phyloP scores from a whole-genome alignment of 1,140 invertebrate species.

The Thaumetopoea pityocampa region DNA sequence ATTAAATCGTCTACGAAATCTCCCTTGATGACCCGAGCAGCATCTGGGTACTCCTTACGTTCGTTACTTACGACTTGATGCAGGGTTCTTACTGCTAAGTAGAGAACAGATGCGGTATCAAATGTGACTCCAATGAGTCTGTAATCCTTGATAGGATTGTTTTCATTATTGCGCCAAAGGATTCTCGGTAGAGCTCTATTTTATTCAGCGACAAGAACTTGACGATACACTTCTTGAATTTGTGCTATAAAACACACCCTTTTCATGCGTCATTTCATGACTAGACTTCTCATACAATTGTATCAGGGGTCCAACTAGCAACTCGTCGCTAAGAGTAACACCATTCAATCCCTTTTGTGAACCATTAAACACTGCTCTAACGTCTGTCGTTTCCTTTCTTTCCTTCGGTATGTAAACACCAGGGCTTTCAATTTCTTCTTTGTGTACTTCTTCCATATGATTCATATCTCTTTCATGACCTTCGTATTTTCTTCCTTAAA shows the following conservation, averaged over 20 bases:
- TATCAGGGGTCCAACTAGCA: conserved; percentile 15
- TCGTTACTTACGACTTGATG: conserved; percentile 29
- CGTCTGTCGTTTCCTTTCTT: conserved; percentile 3
- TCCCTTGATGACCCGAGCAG: too few species aligned
- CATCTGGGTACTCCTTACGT: conserved; percentile 10
- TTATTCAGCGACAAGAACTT: conserved; percentile 11
- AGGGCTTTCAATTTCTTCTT: conserved; percentile 2
- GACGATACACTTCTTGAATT: conserved; percentile 11
- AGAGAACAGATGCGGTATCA: conserved; percentile 35
- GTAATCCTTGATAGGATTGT: conserved; percentile 19
- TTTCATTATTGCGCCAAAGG: conserved; percentile 33
- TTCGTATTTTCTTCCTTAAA: conserved; percentile 9
- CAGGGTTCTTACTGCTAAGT: conserved; percentile 29
- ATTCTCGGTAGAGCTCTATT: conserved; percentile 37
- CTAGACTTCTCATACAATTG: conserved; percentile 15
- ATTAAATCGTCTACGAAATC: conserved; percentile 53
- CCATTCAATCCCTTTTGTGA: conserved; percentile 8
- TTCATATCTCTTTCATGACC: conserved; percentile 14
- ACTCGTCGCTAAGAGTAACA: conserved; percentile 10
- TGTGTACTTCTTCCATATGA: conserved; percentile 15
- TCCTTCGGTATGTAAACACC: conserved; percentile 9
- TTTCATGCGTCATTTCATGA: conserved; percentile 11
- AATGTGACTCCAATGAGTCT: conserved; percentile 30
- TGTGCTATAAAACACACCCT: conserved; percentile 10
- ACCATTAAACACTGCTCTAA: conserved; percentile 12